Evolutionary conservation across 2,888 invertebrate species (phyloP).

Genomic region (Microplitis deprimator): DNA sequence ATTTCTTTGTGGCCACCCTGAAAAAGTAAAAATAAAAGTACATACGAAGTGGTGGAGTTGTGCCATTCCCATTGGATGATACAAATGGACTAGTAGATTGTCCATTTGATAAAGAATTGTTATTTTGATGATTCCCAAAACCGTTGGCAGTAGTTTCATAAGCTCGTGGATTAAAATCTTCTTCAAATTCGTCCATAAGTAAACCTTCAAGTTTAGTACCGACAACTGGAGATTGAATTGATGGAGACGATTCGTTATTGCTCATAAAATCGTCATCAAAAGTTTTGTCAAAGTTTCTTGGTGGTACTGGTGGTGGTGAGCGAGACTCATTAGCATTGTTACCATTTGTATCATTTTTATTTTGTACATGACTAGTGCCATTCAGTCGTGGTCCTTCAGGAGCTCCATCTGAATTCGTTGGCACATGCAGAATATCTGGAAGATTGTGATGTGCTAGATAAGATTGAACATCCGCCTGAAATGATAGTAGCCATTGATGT

Average conservation of each 20-base stretch:
- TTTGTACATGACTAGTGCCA: conserved; percentile 52
- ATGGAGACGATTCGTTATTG: conserved; percentile 55
- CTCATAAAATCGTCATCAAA: conserved; percentile 69
- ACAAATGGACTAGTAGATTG: conserved; percentile 72
- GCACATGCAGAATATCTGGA: conserved; percentile 72
- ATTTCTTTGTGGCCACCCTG: too few species aligned
- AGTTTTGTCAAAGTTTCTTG: conserved; percentile 67
- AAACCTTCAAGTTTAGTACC: conserved; percentile 85
- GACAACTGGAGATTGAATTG: conserved; percentile 76
- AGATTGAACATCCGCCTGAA: conserved; percentile 71
- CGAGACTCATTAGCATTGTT: conserved; percentile 66
- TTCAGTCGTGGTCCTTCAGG: conserved; percentile 61
- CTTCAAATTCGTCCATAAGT: conserved; percentile 84
- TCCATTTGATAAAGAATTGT: conserved; percentile 65
- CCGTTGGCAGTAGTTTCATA: conserved; percentile 77
- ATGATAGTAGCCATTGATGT: conserved; percentile 21
- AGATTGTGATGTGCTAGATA: conserved; percentile 73
- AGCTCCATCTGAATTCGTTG: conserved; percentile 51
- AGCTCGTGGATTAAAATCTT: conserved; percentile 91
- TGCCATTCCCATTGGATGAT: conserved; percentile 68
- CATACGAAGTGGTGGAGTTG: conserved; percentile 82
- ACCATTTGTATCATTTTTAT: conserved; percentile 66
- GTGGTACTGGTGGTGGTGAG: conserved; percentile 66
- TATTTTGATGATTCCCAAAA: conserved; percentile 64
- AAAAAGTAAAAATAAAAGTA: conserved; percentile 21